Evolutionary conservation across 2,888 invertebrate genomes (phyloP).

Genomic region (Cryptocheilus praepositus): DNA sequence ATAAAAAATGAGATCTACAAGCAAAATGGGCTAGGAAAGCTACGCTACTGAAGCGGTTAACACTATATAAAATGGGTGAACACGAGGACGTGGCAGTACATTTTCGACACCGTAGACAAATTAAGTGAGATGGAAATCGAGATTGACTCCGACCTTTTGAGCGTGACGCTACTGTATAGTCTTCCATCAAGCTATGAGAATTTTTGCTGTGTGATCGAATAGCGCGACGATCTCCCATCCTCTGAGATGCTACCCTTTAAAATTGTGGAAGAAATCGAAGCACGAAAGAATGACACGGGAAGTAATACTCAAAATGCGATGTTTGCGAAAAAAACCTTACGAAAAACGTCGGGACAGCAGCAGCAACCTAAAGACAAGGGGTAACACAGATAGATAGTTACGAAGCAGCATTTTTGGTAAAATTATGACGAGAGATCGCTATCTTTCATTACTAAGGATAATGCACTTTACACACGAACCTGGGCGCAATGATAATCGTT

Average conservation of each 20-base stretch:
- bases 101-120: background rate
- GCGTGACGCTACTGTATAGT: background rate
- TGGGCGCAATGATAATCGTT: background rate
- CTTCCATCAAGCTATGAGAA: background rate
- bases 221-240: too few relatives aligned
- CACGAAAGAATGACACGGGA: too few relatives aligned
- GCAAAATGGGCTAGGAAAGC: too few relatives aligned
- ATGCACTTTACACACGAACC: slow-evolving; percentile 10
- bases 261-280: too few relatives aligned
- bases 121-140: too few relatives aligned
- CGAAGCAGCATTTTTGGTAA: slow-evolving; percentile 5
- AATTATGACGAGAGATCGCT: slow-evolving; percentile 16
- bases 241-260: too few relatives aligned
- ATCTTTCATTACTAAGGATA: background rate
- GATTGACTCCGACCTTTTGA: background rate
- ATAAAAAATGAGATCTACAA: too few relatives aligned
- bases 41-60: background rate
- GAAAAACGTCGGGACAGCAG: too few relatives aligned
- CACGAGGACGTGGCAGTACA: background rate
- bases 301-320: too few relatives aligned
- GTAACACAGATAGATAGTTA: slow-evolving; percentile 9
- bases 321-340: too few relatives aligned
- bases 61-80: background rate
- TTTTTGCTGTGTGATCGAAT: too few relatives aligned
- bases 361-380: too few relatives aligned